These are phyloP conservation scores for Hephaestus fuliginosus DNA, from an alignment of 2,797 vertebrate species.

Conservation along the genomic window DNA sequence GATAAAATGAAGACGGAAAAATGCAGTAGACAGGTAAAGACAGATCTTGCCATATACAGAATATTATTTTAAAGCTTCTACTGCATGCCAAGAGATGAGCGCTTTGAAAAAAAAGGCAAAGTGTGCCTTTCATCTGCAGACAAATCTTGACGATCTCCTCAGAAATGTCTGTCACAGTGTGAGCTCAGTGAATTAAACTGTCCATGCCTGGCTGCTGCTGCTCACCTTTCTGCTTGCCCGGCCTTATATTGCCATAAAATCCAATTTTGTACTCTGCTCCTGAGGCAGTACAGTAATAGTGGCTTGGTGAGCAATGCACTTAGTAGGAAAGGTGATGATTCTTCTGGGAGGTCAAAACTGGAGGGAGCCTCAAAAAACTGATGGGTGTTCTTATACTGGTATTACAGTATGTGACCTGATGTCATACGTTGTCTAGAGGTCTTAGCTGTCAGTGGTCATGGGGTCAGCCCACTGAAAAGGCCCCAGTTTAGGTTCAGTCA, in stretches of 20 bases:
- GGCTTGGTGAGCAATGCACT: slow-evolving; percentile 48
- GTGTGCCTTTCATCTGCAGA: slow-evolving; percentile 16
- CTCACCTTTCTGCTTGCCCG: slow-evolving; percentile 59
- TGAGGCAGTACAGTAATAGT: slow-evolving; percentile 50
- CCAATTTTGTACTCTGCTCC: slow-evolving; percentile 59
- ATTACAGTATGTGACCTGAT: slow-evolving; percentile 57
- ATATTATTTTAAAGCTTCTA: slow-evolving; percentile 10
- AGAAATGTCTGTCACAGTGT: slow-evolving; percentile 51
- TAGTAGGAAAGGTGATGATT: slow-evolving; percentile 55
- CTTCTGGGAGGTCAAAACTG: slow-evolving; percentile 34
- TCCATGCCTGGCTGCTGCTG: slow-evolving; percentile 41
- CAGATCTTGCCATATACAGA: neutral
- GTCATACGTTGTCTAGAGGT: slow-evolving; percentile 49
- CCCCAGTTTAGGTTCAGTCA: neutral
- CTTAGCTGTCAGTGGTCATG: slow-evolving; percentile 36
- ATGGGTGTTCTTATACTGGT: slow-evolving; percentile 46
- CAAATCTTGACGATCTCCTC: slow-evolving; percentile 24
- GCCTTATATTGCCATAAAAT: slow-evolving; percentile 66
- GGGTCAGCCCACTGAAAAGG: slow-evolving; percentile 50
- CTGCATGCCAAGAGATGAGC: neutral
- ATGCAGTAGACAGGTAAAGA: neutral
- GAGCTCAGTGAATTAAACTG: slow-evolving; percentile 45
- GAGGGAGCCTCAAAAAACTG: slow-evolving; percentile 45
- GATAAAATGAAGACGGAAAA: neutral
- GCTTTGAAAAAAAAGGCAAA: slow-evolving; percentile 9